A percentile compares a stretch with the other conserved stretches of the same genome.
phyloP scores from a whole-genome alignment of 2,888 invertebrate genomes.

The Ceratothoa steindachneri region DNA sequence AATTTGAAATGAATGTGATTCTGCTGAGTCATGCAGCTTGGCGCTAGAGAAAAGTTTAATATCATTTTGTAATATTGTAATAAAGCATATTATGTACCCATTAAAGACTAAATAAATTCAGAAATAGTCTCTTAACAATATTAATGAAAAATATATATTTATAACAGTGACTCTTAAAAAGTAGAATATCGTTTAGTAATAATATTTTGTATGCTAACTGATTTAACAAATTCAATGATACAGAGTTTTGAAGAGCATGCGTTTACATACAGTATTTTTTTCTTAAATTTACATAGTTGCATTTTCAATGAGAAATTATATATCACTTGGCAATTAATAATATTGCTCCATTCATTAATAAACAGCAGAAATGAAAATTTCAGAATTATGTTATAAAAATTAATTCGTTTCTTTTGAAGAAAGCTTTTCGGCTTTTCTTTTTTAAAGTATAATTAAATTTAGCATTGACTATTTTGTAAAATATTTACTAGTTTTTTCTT shows the following conservation, averaged over 20 bases:
- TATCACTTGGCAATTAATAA: neutral
- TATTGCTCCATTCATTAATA: no score
- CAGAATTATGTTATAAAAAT: no score
- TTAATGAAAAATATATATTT: neutral
- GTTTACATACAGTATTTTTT: neutral
- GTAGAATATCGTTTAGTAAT: neutral
- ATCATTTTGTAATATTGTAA: no score
- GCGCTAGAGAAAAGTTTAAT: neutral
- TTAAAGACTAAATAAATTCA: neutral
- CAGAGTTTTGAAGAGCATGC: neutral
- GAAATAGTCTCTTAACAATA: neutral
- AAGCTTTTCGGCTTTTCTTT: no score
- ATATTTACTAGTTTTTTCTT: no score
- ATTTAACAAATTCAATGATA: neutral
- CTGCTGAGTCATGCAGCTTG: neutral
- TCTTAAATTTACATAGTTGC: neutral
- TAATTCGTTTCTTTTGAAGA: no score
- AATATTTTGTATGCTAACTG: neutral
- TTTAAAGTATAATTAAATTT: no score
- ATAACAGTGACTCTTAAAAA: neutral
- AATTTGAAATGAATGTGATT: neutral
- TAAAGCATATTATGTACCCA: neutral
- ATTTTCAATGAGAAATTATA: neutral
- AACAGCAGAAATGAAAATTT: no score
- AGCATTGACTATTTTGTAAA: no score